These are phyloP conservation scores for Myodes glareolus DNA, from an alignment of 2,113 vertebrate genomes.

Conservation along the genomic window DNA sequence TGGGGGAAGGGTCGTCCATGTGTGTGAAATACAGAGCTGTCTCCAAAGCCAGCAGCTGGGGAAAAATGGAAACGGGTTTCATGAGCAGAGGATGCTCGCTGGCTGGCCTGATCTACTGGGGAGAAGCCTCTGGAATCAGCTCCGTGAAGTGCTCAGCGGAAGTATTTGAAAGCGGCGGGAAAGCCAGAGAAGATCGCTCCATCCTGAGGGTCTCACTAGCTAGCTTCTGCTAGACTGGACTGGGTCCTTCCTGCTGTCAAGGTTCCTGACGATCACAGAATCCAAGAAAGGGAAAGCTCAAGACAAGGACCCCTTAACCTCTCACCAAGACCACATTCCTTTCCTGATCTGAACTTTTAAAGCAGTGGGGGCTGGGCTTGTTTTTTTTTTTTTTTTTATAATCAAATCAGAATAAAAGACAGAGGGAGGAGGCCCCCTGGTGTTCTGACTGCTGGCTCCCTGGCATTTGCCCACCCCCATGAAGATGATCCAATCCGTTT, in stretches of 20 bases:
- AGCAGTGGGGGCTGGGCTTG: neutral
- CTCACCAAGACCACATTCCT: neutral
- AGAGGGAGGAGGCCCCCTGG: neutral
- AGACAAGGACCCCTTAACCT: neutral
- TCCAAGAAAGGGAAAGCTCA: neutral
- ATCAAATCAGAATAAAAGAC: neutral
- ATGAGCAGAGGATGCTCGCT: neutral
- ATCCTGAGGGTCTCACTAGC: neutral
- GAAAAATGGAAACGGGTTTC: conserved; percentile 23
- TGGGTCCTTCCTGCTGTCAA: neutral
- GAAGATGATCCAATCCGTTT: neutral
- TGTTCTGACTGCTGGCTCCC: neutral
- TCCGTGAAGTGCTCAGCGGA: neutral
- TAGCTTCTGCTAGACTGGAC: neutral
- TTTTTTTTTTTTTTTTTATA: neutral
- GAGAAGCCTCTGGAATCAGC: neutral
- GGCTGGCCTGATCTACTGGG: neutral
- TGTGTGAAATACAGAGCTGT: conserved; percentile 90
- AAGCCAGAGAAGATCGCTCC: neutral
- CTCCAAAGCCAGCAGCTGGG: conserved; percentile 90
- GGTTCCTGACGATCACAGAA: neutral
- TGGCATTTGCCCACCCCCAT: conserved; percentile 1
- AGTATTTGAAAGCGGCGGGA: neutral
- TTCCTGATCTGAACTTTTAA: neutral
- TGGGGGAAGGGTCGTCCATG: conserved; percentile 84